These are phyloP conservation scores for Phocides pigmalion DNA, from an alignment of 1,140 invertebrate genomes.

Conservation along the genomic window DNA sequence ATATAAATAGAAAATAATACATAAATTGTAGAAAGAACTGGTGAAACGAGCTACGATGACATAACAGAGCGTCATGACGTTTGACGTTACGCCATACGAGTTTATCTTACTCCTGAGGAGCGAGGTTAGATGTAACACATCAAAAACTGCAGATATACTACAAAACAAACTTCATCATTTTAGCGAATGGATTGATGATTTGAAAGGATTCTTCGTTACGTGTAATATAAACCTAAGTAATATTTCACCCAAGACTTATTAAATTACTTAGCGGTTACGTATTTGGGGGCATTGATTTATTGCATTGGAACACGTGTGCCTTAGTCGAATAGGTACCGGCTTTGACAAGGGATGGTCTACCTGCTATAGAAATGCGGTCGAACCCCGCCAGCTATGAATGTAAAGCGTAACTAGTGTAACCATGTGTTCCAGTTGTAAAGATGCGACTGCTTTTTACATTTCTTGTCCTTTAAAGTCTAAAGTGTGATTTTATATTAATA, in stretches of 20 bases:
- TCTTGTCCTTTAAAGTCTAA: no score
- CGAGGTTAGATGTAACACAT: no score
- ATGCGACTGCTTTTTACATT: no score
- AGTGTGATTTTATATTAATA: no score
- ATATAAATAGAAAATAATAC: no score
- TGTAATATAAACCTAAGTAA: not conserved
- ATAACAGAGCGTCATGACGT: no score
- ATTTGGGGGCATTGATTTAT: slow-evolving; percentile 47
- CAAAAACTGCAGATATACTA: no score
- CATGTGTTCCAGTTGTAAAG: not conserved
- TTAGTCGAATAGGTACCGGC: slow-evolving; percentile 27
- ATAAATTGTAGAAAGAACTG: no score
- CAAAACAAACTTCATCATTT: no score
- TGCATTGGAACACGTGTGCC: slow-evolving; percentile 49
- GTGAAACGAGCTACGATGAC: no score
- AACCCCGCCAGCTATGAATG: slow-evolving; percentile 3
- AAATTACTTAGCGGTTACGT: slow-evolving; percentile 36
- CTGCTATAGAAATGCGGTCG: slow-evolving; percentile 61
- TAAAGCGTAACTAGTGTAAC: not conserved
- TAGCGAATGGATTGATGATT: not conserved
- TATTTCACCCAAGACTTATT: slow-evolving; percentile 29
- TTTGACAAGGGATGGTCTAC: slow-evolving; percentile 56
- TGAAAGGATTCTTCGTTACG: slow-evolving; percentile 11
- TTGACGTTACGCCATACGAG: no score
- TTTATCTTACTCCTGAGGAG: no score